Evolutionary conservation across 2,888 invertebrate species (phyloP).

Genomic region (Cenopis cana): DNA sequence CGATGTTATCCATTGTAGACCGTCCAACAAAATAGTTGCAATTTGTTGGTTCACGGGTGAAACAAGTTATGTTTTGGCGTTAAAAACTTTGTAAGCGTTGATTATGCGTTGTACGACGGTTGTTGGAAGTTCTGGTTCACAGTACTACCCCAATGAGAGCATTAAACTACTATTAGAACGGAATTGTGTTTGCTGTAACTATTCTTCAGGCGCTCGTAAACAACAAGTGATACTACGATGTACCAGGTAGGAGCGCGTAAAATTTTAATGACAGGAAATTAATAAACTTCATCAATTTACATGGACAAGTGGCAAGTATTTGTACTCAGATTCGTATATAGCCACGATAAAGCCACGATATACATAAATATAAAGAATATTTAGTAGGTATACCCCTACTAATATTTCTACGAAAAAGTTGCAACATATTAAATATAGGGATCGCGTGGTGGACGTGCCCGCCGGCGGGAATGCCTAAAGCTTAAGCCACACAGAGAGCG

Average conservation of each 20-base stretch:
- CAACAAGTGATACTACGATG: conserved; percentile 32
- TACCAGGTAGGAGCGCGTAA: conserved; percentile 10
- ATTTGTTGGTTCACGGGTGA: conserved; percentile 31
- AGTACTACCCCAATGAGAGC: conserved; percentile 35
- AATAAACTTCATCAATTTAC: neutral
- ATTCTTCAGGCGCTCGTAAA: conserved; percentile 39
- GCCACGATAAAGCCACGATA: too few relatives aligned
- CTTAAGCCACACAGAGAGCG: too few relatives aligned
- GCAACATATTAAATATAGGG: too few relatives aligned
- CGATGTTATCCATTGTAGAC: conserved; percentile 38
- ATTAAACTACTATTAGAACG: conserved; percentile 41
- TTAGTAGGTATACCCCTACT: too few relatives aligned
- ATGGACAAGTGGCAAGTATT: neutral
- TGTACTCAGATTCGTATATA: too few relatives aligned
- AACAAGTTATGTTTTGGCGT: conserved; percentile 33
- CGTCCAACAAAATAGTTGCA: conserved; percentile 32
- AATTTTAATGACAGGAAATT: conserved; percentile 21
- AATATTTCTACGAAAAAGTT: too few relatives aligned
- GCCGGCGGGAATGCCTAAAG: too few relatives aligned
- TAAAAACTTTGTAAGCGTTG: conserved; percentile 44
- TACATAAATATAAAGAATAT: too few relatives aligned
- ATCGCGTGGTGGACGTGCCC: too few relatives aligned
- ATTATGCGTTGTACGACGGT: conserved; percentile 31
- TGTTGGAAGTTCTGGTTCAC: conserved; percentile 31
- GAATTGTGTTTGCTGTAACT: conserved; percentile 39